phyloP scores from a whole-genome alignment of 2,113 vertebrate genomes.

The Myotis yumanensis region DNA sequence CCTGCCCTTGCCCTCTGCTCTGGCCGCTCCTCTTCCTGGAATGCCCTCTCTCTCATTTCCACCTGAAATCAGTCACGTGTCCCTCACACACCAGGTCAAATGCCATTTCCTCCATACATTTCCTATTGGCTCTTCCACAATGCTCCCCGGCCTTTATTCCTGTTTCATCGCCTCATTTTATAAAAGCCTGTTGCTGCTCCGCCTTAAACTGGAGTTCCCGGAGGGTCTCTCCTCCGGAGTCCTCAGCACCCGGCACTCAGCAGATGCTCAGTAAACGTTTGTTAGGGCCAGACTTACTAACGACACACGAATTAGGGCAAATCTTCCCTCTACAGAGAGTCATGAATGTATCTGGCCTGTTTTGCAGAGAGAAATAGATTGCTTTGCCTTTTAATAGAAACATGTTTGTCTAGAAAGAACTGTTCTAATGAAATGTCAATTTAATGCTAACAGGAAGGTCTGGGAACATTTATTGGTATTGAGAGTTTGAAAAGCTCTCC shows the following conservation, averaged over 20 bases:
- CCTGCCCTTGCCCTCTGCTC: not conserved
- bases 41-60: not conserved
- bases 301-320: constrained; percentile 42
- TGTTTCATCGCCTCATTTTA: constrained; percentile 59
- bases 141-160: constrained; percentile 30
- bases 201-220: not conserved
- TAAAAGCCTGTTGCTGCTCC: constrained; percentile 26
- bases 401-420: constrained; percentile 71
- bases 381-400: constrained; percentile 74
- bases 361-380: constrained; percentile 76
- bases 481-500: not conserved
- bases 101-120: constrained; percentile 60
- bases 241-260: not conserved
- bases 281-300: not conserved
- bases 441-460: constrained; percentile 73
- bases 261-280: not conserved
- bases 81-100: constrained; percentile 47
- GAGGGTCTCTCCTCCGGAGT: not conserved
- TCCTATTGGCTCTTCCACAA: constrained; percentile 48
- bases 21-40: not conserved
- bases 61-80: constrained; percentile 33
- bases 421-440: constrained; percentile 76
- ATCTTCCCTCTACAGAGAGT: constrained; percentile 72
- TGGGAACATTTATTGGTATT: constrained; percentile 23
- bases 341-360: constrained; percentile 65